Conservation (phyloP, 2,113 vertebrate genomes). For the Tragelaphus imberbis region DNA sequence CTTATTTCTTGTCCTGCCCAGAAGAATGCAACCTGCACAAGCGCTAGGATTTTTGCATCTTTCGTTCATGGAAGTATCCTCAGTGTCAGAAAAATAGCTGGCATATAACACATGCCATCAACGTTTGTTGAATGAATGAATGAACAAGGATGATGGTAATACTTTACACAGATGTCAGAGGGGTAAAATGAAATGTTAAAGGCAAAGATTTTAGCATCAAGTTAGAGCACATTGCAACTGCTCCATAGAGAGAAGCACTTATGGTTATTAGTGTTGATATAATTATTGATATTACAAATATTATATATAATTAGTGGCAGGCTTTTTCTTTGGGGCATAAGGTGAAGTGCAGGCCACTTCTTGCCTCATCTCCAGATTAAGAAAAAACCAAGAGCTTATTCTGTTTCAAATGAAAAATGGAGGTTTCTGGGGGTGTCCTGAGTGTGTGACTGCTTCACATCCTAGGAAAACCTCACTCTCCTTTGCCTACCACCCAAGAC, state of each 20-base stretch:
- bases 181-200: not conserved
- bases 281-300: not conserved
- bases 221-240: not conserved
- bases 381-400: not conserved
- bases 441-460: not conserved
- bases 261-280: not conserved
- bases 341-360: not conserved
- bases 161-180: not conserved
- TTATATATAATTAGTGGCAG: not conserved
- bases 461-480: not conserved
- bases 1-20: not conserved
- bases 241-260: not conserved
- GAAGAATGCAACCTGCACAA: not conserved
- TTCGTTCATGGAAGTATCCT: not conserved
- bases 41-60: not conserved
- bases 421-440: not conserved
- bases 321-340: not conserved
- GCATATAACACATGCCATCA: not conserved
- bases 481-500: not conserved
- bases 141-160: not conserved
- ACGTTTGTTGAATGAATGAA: not conserved
- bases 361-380: not conserved
- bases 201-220: not conserved
- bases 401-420: not conserved
- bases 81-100: not conserved